A percentile compares a stretch with the other conserved stretches of the same genome.
Conservation (phyloP, 2,888 invertebrate species). For the Drosophila putrida region DNA sequence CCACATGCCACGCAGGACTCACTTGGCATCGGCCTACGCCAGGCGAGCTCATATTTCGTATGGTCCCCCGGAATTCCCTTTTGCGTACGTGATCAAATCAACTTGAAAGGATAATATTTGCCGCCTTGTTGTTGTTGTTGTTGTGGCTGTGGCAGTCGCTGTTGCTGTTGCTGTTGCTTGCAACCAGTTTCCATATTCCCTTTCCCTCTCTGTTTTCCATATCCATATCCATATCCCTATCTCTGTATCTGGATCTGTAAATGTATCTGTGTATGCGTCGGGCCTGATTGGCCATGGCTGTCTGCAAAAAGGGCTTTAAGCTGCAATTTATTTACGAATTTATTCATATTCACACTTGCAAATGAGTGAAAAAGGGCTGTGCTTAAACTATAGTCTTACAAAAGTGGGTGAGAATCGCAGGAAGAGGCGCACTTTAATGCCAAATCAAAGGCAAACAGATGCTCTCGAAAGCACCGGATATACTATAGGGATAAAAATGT, state of each 20-base stretch:
- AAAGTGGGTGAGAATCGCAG: constrained; percentile 24
- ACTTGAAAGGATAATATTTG: constrained; percentile 85
- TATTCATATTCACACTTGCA: constrained; percentile 82
- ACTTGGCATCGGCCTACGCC: constrained; percentile 52
- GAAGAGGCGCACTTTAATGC: constrained; percentile 31
- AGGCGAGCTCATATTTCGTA: constrained; percentile 72
- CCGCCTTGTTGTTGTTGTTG: constrained; percentile 66
- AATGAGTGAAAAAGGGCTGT: constrained; percentile 67
- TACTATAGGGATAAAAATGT: not conserved
- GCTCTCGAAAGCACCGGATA: not conserved
- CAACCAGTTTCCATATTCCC: constrained; percentile 9
- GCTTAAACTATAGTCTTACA: constrained; percentile 15
- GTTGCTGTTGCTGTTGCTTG: constrained; percentile 25
- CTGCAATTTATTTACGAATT: constrained; percentile 80
- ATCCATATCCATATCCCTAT: constrained; percentile 15
- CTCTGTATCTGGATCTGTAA: constrained; percentile 22
- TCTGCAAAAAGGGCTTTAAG: constrained; percentile 69
- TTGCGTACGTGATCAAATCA: constrained; percentile 86
- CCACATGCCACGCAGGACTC: constrained; percentile 43
- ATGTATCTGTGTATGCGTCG: constrained; percentile 26
- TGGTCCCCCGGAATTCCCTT: constrained; percentile 79
- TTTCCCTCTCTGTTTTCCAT: not conserved
- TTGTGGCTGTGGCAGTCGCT: constrained; percentile 25
- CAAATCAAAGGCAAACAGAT: constrained; percentile 46
- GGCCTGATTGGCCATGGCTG: constrained; percentile 63